phyloP scores from a whole-genome alignment of 2,113 vertebrate genomes.

The Centrocercus urophasianus region DNA sequence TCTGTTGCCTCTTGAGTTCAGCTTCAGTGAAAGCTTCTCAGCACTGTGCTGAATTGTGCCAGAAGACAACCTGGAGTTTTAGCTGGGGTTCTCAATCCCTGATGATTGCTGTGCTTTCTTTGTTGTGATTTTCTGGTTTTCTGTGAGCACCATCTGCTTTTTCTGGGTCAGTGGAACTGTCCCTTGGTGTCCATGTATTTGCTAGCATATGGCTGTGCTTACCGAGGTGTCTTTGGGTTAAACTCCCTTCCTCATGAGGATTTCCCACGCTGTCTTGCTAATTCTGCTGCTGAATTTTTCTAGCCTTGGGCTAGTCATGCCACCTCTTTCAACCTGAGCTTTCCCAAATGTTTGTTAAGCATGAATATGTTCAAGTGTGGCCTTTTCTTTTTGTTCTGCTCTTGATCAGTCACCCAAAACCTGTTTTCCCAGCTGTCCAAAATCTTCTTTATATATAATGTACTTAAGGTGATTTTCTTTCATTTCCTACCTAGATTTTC shows the following conservation, averaged over 20 bases:
- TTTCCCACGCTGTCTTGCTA: rapidly evolving
- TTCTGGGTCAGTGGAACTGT: background rate
- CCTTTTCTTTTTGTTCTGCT: background rate
- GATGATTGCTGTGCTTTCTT: background rate
- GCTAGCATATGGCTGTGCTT: background rate
- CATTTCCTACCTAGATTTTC: rapidly evolving
- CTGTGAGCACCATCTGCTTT: background rate
- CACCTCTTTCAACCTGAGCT: background rate
- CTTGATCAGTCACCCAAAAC: background rate
- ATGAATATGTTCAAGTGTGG: rapidly evolving
- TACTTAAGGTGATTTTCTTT: background rate
- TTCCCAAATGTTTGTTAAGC: background rate
- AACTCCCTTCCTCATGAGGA: background rate
- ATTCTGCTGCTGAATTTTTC: background rate
- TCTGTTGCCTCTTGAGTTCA: background rate
- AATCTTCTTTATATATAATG: background rate
- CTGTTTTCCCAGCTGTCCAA: background rate
- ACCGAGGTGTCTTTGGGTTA: background rate
- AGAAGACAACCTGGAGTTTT: background rate
- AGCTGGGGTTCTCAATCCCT: background rate
- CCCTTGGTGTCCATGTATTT: background rate
- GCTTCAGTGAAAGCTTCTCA: background rate
- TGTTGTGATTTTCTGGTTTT: background rate
- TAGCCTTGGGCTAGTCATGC: background rate
- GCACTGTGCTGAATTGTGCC: background rate